Base-by-base conservation (phyloP, 2,797 vertebrate genomes). In the Semotilus atromaculatus region DNA sequence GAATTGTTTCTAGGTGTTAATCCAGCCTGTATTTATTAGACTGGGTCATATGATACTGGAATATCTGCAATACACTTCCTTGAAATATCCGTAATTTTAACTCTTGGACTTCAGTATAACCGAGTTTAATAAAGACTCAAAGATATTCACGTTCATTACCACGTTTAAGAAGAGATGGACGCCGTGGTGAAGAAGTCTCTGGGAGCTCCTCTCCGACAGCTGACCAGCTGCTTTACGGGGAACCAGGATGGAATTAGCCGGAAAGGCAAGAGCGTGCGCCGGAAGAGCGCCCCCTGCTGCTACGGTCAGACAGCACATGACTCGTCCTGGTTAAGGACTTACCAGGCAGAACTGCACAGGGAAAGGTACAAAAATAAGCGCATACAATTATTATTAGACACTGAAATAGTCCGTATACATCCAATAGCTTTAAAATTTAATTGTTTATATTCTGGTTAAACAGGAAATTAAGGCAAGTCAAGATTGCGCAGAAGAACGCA, bases 301-400 rank as follows among this genome's bases (percentile, higher is more conserved):
- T 90, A 82, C 86, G 90, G 77, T 60, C 93, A 93, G 90, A 94
- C 94, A 7, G 92, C 92, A 43, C 92, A 93, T 0, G 94, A 95
- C 86, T 94, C 88, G 1, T 87, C 94, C 77, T 95, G 94, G 95
- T 92, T 95, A 74, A 74, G 94, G 68, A 87, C 87, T 4, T 96
- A 95, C 83, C 95, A 94, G 90, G 92, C 86, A 1, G 95, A 96
- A 0, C 90, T 96, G 78, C 93, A 95, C 90, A 93, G 58, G 80
- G 95, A 96, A 68, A 92, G 95, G 95, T 67, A 48, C 11, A 31
- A 1, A 23, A 23, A 36, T 19, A 58, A 29, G 29, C n/a, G 4
- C 38, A 62, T 23, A 53, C 34, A 23, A 8, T 75, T 8, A 8
- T 75, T 8, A 21, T 75, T 58, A 1, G 11, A 29, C 4, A 72